Evolutionary conservation across 2,113 vertebrate species (phyloP).

Genomic region (Suricata suricatta): DNA sequence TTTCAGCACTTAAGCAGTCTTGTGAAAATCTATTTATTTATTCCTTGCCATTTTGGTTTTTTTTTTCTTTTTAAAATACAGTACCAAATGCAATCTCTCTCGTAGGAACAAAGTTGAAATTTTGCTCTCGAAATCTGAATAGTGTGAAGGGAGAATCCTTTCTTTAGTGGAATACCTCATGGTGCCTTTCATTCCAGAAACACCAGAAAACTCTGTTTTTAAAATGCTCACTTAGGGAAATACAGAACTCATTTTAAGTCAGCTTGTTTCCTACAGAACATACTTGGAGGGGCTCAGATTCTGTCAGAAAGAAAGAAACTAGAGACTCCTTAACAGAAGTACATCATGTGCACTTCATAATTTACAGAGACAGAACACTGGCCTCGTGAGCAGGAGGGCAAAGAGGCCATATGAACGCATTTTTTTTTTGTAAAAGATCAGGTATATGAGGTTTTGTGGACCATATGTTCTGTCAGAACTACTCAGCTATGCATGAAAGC

Average conservation of each 20-base stretch:
- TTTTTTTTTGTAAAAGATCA: neutral
- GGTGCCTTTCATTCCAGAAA: constrained; percentile 11
- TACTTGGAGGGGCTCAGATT: neutral
- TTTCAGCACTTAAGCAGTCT: constrained; percentile 8
- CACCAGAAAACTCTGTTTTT: constrained; percentile 19
- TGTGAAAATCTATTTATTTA: neutral
- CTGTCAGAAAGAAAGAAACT: constrained; percentile 42
- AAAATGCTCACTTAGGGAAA: constrained; percentile 32
- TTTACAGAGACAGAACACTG: neutral
- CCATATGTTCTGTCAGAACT: neutral
- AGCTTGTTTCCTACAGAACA: neutral
- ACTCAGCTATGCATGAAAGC: neutral
- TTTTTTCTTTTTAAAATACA: constrained; percentile 2
- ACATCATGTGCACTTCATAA: neutral
- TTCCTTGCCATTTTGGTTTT: neutral
- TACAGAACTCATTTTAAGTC: constrained; percentile 12
- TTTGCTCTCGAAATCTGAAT: constrained; percentile 19
- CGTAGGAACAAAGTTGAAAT: constrained; percentile 23
- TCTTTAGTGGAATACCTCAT: constrained; percentile 3
- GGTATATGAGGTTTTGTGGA: constrained; percentile 3
- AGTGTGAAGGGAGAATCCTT: neutral
- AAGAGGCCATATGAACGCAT: neutral
- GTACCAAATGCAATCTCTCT: neutral
- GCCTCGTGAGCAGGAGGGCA: neutral
- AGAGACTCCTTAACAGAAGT: constrained; percentile 8